Conservation (phyloP, 2,888 invertebrate species). For the Diloba caeruleocephala region DNA sequence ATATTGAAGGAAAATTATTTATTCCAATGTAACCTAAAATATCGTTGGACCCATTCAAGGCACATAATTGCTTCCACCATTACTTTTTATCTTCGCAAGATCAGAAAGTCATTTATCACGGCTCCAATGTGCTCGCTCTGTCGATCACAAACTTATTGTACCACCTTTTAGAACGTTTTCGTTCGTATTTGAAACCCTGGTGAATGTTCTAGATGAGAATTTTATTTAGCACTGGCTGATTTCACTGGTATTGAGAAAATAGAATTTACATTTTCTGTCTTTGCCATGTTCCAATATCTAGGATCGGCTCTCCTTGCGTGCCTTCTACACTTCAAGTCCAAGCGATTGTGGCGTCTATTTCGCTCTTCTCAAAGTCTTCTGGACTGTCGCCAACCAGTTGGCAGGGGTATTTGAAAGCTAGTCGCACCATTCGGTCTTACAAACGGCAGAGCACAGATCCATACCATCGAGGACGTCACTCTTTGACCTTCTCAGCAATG, state of each 20-base stretch:
- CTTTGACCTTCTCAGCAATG: too few relatives aligned
- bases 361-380: too few relatives aligned
- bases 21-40: constrained; percentile 31
- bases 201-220: constrained; percentile 7
- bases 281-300: too few relatives aligned
- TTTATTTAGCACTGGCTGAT: constrained; percentile 9
- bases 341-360: too few relatives aligned
- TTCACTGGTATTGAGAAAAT: constrained; percentile 8
- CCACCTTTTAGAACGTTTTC: constrained; percentile 34
- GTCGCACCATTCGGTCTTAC: too few relatives aligned
- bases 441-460: too few relatives aligned
- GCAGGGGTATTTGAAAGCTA: too few relatives aligned
- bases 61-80: constrained; percentile 59
- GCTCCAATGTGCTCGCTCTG: constrained; percentile 45
- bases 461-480: too few relatives aligned
- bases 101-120: constrained; percentile 68
- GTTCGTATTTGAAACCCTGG: constrained; percentile 23
- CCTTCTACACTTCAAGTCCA: too few relatives aligned
- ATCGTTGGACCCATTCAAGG: constrained; percentile 21
- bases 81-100: constrained; percentile 61
- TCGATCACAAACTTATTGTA: constrained; percentile 42
- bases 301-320: too few relatives aligned
- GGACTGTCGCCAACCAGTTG: too few relatives aligned
- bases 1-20: constrained; percentile 38
- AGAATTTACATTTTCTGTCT: too few relatives aligned